A percentile compares a stretch with the other conserved stretches of the same genome.
Conservation (phyloP, 2,113 vertebrate species). For the Suricata suricatta region DNA sequence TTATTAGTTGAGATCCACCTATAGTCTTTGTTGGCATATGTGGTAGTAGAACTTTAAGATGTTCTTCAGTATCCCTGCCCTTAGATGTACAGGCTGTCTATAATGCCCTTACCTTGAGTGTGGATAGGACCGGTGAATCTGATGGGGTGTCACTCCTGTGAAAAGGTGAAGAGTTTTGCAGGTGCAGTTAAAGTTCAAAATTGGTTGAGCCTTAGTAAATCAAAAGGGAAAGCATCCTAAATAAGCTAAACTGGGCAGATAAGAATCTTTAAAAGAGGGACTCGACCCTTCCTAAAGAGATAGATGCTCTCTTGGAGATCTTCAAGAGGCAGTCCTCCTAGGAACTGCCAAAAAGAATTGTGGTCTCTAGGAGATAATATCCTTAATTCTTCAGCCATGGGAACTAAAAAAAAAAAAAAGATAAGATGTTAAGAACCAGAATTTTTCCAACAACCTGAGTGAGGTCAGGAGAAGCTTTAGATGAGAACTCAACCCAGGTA, state of each 20-base stretch:
- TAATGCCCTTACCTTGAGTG: not conserved
- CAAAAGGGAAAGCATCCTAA: not conserved
- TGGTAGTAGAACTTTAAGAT: not conserved
- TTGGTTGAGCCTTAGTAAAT: not conserved
- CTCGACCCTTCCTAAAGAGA: not conserved
- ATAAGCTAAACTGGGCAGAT: not conserved
- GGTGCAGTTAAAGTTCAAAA: not conserved
- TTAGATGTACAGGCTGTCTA: not conserved
- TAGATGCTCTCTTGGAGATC: not conserved
- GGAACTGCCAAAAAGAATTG: not conserved
- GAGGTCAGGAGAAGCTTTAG: not conserved
- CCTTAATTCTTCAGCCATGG: not conserved
- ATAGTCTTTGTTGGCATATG: not conserved
- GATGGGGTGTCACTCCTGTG: not conserved
- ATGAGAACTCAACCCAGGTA: not conserved
- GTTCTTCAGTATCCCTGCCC: accelerated
- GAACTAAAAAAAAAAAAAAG: not conserved
- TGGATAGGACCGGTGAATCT: not conserved
- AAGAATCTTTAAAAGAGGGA: not conserved
- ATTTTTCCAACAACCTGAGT: not conserved
- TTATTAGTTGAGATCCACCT: not conserved
- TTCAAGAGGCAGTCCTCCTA: not conserved
- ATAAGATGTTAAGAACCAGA: not conserved
- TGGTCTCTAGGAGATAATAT: not conserved
- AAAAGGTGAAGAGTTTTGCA: not conserved